Conservation (phyloP, 2,113 vertebrate species). For the Mungos mungo region DNA sequence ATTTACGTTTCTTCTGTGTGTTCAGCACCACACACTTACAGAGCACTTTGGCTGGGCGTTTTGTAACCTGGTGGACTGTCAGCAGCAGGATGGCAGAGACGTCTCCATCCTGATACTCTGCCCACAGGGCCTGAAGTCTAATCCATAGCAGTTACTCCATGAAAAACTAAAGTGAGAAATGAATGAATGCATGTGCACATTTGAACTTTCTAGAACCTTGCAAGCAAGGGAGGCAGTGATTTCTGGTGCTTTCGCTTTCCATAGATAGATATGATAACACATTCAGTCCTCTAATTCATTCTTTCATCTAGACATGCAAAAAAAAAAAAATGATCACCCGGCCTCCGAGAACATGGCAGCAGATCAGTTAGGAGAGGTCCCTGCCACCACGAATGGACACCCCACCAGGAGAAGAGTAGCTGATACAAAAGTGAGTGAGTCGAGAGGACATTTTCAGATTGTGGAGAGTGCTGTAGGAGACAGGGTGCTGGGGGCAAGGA, state of each 20-base stretch:
- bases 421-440: neutral
- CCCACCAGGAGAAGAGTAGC: neutral
- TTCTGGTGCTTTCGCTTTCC: neutral
- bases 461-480: no score
- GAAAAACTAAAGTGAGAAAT: neutral
- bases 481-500: accelerated
- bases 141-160: neutral
- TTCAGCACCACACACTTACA: neutral
- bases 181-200: neutral
- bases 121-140: neutral
- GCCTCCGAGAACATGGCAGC: neutral
- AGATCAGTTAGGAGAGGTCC: neutral
- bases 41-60: neutral
- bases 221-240: neutral
- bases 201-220: neutral
- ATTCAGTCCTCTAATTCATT: neutral
- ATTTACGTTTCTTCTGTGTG: neutral
- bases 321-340: neutral
- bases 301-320: neutral
- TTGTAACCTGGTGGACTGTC: neutral
- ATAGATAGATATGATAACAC: neutral
- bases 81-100: no score
- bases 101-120: neutral
- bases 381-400: accelerated
- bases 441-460: neutral